Evolutionary conservation across 2,113 vertebrate species (phyloP).

Genomic region (Nanorana parkeri): DNA sequence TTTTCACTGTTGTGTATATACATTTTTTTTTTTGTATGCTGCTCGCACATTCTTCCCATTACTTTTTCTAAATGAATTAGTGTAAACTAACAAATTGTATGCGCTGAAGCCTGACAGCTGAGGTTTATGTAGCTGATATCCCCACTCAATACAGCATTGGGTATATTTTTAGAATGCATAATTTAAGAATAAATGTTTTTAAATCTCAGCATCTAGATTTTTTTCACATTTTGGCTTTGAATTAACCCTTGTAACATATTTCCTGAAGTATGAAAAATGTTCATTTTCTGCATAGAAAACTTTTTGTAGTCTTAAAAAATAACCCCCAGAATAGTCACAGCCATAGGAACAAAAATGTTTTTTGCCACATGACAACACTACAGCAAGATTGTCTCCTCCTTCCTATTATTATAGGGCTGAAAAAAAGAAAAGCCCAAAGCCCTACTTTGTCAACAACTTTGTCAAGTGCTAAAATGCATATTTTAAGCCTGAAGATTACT

Average conservation of each 20-base stretch:
- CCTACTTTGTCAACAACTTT: too few relatives aligned
- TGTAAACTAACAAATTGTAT: neutral
- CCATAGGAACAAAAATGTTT: too few relatives aligned
- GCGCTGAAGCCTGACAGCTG: neutral
- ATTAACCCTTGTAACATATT: neutral
- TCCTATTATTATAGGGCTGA: too few relatives aligned
- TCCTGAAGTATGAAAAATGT: neutral
- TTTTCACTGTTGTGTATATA: too few relatives aligned
- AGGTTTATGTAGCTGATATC: neutral
- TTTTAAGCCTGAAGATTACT: too few relatives aligned
- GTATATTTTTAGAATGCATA: neutral
- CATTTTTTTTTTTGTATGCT: neutral
- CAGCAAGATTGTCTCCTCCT: too few relatives aligned
- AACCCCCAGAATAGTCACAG: too few relatives aligned
- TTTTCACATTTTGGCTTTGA: neutral
- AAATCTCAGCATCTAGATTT: neutral
- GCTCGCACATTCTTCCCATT: neutral
- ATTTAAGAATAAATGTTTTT: neutral
- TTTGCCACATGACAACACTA: too few relatives aligned
- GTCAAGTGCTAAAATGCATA: too few relatives aligned
- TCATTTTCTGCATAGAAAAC: too few relatives aligned
- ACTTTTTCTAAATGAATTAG: neutral
- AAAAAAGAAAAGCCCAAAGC: too few relatives aligned
- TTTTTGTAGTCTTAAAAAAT: too few relatives aligned
- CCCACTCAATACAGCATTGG: neutral